Percentiles rank a stretch among this genome's conserved stretches.
Conservation (phyloP, 2,888 invertebrate genomes). For the Tyria jacobaeae region DNA sequence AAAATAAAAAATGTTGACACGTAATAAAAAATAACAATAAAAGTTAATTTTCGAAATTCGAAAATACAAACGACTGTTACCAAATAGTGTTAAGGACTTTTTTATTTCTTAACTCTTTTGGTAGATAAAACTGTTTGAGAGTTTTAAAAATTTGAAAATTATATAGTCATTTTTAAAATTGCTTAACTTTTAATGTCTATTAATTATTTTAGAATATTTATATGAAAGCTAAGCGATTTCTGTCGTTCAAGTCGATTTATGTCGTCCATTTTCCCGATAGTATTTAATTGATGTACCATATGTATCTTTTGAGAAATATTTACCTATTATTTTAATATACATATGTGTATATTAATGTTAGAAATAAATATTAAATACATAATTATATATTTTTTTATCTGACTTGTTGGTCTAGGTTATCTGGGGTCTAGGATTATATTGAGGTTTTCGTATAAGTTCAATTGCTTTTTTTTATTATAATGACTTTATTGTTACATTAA, state of each 20-base stretch:
- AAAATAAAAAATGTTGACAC: background rate
- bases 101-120: background rate
- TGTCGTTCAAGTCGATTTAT: background rate
- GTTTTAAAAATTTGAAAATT: too few species aligned
- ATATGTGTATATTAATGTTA: too few species aligned
- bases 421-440: too few species aligned
- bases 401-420: too few species aligned
- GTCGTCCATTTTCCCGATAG: background rate
- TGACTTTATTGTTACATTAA: background rate
- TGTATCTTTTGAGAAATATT: too few species aligned
- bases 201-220: background rate
- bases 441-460: too few species aligned
- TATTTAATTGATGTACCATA: constrained; percentile 1
- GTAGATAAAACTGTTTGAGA: too few species aligned
- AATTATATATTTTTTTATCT: too few species aligned
- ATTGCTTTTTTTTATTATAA: too few species aligned
- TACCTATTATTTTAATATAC: too few species aligned
- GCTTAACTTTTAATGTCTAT: background rate
- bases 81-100: background rate
- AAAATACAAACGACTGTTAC: background rate
- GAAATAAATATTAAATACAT: too few species aligned
- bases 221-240: background rate
- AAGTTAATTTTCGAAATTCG: background rate
- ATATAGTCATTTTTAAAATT: too few species aligned
- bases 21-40: background rate